These are phyloP conservation scores for Amphiprion ocellaris DNA, from an alignment of 2,113 vertebrate genomes.

Conservation along the genomic window DNA sequence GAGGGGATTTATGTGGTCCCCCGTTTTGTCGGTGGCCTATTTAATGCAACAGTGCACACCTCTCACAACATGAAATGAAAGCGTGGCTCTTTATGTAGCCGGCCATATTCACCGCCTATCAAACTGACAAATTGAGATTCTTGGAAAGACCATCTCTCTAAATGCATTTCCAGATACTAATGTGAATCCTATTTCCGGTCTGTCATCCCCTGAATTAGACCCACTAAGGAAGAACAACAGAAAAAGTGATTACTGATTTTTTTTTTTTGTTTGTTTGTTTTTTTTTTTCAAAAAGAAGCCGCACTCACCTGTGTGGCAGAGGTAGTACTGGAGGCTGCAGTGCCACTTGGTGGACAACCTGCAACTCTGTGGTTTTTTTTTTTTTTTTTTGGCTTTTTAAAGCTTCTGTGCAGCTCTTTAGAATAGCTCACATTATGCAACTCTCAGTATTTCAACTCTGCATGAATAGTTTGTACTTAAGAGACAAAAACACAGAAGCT, in stretches of 20 bases:
- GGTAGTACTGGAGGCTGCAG: slow-evolving; percentile 2
- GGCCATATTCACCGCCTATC: slow-evolving; percentile 36
- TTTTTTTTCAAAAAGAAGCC: background rate
- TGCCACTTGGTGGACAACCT: slow-evolving; percentile 15
- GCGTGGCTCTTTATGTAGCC: slow-evolving; percentile 21
- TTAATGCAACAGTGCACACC: slow-evolving; percentile 69
- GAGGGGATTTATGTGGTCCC: slow-evolving; percentile 67
- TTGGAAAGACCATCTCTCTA: slow-evolving; percentile 1
- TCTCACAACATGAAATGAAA: slow-evolving; percentile 49
- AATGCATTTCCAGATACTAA: slow-evolving; percentile 12
- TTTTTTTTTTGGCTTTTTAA: too few species aligned
- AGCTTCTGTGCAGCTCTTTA: too few species aligned
- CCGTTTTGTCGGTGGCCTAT: slow-evolving; percentile 63
- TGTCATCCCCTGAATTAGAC: background rate
- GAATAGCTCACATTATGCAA: too few species aligned
- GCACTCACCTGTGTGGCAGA: background rate
- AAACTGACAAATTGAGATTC: slow-evolving; percentile 31
- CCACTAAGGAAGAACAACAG: background rate
- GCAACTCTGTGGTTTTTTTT: too few species aligned
- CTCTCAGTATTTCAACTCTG: too few species aligned
- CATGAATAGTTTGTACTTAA: too few species aligned
- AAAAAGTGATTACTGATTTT: background rate
- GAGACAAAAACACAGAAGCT: too few species aligned
- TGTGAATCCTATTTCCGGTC: slow-evolving; percentile 18
- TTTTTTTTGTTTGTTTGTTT: background rate